Evolutionary conservation across 2,797 vertebrate genomes (phyloP).

Genomic region (Fundulus diaphanus): DNA sequence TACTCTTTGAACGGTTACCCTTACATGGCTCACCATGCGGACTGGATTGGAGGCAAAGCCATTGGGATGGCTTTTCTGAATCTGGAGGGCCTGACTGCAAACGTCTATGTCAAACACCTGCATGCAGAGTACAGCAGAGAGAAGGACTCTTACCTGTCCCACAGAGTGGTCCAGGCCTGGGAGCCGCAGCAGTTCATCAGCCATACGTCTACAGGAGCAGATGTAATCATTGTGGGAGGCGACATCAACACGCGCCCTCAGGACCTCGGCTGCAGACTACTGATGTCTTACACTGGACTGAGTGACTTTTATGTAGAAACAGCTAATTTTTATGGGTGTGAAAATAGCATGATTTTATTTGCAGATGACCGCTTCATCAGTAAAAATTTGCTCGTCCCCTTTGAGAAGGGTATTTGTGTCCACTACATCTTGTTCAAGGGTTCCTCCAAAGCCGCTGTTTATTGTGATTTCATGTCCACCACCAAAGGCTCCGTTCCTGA

Average conservation of each 20-base stretch:
- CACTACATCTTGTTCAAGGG: slow-evolving; percentile 94
- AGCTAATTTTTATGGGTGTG: slow-evolving; percentile 84
- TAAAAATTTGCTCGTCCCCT: slow-evolving; percentile 83
- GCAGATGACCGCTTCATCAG: slow-evolving; percentile 87
- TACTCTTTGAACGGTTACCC: no score
- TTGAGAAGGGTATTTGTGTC: slow-evolving; percentile 91
- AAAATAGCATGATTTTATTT: slow-evolving; percentile 88
- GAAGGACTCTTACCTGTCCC: slow-evolving; percentile 91
- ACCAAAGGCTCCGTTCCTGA: slow-evolving; percentile 83
- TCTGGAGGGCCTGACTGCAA: slow-evolving; percentile 81
- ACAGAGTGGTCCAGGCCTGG: slow-evolving; percentile 95
- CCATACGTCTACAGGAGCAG: slow-evolving; percentile 89
- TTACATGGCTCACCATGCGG: slow-evolving; percentile 92
- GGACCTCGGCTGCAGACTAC: slow-evolving; percentile 88
- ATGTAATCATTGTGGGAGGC: slow-evolving; percentile 89
- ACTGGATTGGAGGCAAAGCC: slow-evolving; percentile 96
- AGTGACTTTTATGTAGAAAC: slow-evolving; percentile 86
- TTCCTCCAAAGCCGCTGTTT: slow-evolving; percentile 63
- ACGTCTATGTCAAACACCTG: slow-evolving; percentile 92
- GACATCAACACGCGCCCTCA: slow-evolving; percentile 95
- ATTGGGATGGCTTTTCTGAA: slow-evolving; percentile 88
- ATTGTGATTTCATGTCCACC: slow-evolving; percentile 81
- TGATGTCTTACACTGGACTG: slow-evolving; percentile 86
- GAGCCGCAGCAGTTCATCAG: slow-evolving; percentile 97
- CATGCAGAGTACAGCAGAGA: slow-evolving; percentile 95